Conservation (phyloP, 2,797 vertebrate species). For the Halcyon smyrnensis region DNA sequence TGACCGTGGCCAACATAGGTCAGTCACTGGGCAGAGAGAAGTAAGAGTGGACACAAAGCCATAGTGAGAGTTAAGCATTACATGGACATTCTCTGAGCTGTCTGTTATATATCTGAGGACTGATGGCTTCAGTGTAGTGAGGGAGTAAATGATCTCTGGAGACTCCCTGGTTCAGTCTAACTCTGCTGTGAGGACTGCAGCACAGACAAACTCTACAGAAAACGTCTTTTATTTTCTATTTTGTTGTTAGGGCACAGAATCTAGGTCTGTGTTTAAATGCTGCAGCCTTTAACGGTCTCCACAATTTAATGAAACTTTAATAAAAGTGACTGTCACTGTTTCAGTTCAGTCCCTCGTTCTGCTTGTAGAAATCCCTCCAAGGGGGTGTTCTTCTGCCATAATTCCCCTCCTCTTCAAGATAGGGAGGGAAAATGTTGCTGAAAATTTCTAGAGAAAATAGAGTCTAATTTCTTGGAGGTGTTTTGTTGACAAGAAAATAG, state of each 20-base stretch:
- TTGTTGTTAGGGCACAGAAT: not conserved
- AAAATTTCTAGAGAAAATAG: constrained; percentile 76
- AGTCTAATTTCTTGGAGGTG: constrained; percentile 83
- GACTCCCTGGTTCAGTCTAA: not conserved
- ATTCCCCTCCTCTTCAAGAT: not conserved
- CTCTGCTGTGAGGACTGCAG: not conserved
- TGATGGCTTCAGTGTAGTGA: not conserved
- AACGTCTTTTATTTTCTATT: not conserved
- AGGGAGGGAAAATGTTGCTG: not conserved
- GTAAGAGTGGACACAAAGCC: not conserved
- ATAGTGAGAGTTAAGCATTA: not conserved
- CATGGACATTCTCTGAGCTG: not conserved
- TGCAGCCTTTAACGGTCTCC: not conserved
- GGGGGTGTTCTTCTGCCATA: not conserved
- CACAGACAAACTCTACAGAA: not conserved
- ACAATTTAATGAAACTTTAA: constrained; percentile 1
- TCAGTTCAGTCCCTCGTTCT: not conserved
- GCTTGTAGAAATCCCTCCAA: not conserved
- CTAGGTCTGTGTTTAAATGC: not conserved
- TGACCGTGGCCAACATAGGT: not conserved
- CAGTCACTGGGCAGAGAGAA: not conserved
- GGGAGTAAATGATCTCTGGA: not conserved
- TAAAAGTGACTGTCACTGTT: not conserved
- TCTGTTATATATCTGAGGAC: not conserved
- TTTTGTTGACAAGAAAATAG: constrained; percentile 84